Evolutionary conservation across 1,140 invertebrate species (phyloP).

Genomic region (Venturia canescens): DNA sequence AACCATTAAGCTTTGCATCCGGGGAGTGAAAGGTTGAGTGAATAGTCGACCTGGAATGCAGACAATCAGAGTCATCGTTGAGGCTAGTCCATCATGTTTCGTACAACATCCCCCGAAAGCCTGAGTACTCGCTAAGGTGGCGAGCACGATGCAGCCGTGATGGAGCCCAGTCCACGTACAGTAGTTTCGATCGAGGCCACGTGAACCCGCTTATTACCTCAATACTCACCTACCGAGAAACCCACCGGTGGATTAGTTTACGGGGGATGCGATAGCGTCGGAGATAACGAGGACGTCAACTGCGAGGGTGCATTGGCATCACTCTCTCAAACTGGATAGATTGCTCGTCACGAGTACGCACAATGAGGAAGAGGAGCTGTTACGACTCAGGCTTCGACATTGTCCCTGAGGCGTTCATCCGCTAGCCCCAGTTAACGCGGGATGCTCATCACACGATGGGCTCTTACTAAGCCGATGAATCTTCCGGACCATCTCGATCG

Average conservation of each 20-base stretch:
- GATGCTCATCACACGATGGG: background rate
- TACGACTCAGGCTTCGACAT: slow-evolving; percentile 1
- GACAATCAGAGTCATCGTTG: background rate
- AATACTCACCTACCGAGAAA: background rate
- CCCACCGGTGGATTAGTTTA: background rate
- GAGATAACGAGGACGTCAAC: background rate
- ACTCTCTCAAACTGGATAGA: slow-evolving; percentile 14
- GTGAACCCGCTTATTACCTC: slow-evolving; percentile 24
- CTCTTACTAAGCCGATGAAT: background rate
- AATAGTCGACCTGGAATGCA: background rate
- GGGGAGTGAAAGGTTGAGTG: background rate
- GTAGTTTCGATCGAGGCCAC: background rate
- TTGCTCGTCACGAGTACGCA: slow-evolving; percentile 22
- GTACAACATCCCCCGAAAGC: background rate
- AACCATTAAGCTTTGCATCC: background rate
- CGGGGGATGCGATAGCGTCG: background rate
- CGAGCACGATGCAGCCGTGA: no score
- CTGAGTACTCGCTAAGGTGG: background rate
- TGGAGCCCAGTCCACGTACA: background rate
- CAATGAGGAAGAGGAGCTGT: background rate
- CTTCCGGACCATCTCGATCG: slow-evolving; percentile 1
- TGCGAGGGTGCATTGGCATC: background rate
- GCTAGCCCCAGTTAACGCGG: background rate
- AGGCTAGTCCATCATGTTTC: background rate
- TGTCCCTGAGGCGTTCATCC: slow-evolving; percentile 5